Base-by-base conservation (phyloP, 2,113 vertebrate species). In the Menura novaehollandiae region DNA sequence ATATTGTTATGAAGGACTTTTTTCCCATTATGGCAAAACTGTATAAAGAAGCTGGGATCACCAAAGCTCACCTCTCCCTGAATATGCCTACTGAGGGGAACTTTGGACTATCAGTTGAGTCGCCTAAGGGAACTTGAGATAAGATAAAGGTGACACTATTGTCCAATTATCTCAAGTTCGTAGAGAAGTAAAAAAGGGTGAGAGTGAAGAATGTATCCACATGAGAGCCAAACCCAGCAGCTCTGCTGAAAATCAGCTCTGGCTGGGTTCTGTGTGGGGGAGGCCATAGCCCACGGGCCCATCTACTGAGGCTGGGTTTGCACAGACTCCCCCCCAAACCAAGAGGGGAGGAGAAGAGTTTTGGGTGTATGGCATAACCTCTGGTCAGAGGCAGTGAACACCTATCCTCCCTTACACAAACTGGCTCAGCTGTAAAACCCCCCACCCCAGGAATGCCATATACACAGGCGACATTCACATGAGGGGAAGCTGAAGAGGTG, bases 371-470 rank as follows among this genome's bases (percentile, higher is more conserved):
- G 26, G 10, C 8, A 15, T 17, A 62, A 44, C 27, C 32, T 58
- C 5, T 35, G 44, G 11, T 43, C 62, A 58, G 60, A 51, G 13
- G 16, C 21, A 43, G 43, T 3, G 10, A 17, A 32, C 35, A 35
- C 7, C 7, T 2, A 2, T 17, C 52, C 30, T 58, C 7, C 43
- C 13, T 58, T 35, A 44, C 9, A 32, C 32, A 58, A 26, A 35
- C 15, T 1, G 1, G 8, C 35, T 35, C 44, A 43, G 17, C 4
- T 32, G 7, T 11, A 30, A 26, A 67, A 6, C 9, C 7, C 13
- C 20, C 21, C n/a, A 0, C 3, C 13, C 13, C 0, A 0, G 24
- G 35, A 67, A 35, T 8, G 32, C 13, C 44, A 51, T 21, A 51
- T 32, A 11, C 32, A 14, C 11, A 41, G 39, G 21, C 35, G 26